Base-by-base conservation (phyloP, 2,888 invertebrate species). In the Dioctria linearis region DNA sequence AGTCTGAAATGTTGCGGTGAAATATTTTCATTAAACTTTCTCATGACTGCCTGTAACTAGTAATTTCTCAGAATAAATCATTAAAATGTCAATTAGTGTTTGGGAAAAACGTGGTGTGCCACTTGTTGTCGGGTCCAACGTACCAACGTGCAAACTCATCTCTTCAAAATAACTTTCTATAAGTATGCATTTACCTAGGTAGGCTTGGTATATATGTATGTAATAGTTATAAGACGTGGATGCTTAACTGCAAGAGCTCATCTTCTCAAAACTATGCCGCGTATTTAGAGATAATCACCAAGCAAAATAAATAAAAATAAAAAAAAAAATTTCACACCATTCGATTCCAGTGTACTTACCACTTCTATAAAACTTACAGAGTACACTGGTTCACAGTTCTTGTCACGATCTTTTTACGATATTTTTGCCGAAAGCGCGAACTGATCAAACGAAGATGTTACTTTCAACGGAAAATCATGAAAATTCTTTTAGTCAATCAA, bases 261-360 rank as follows among this genome's bases (percentile, higher is more conserved):
- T 11, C 54, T 54, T 11, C 11, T 54, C 54, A 11, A 54, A 54
- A 11, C 54, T 4, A 54, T 54, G 54, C 11, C n/a, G 25, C 25
- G 54, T 54, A 54, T 54, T 54, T 11, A 54, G 54, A 54, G 54
- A 54, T 54, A 54, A 54, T 54, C 8, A n/a, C 54, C 25, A 25
- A 25, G 25, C 25, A 25, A 25, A n/a, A n/a, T n/a, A n/a, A n/a
- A n/a, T n/a, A n/a, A n/a, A 25, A 25, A 11, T n/a, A 8, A 54
- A 63, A 69, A 49, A n/a, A 69, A 69, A 49, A 69, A 49, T 69
- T 69, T 69, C 69, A 69, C 69, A 69, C 69, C 69, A 40, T 25
- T 39, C 37, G 6, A 25, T 25, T 69, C 46, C 49, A 6, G 46
- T 8, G 8, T 37, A 25, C 25, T 25, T 25, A 25, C 25, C 25